Evolutionary conservation across 2,888 invertebrate genomes (phyloP), one percentile per base, ranked within the genome.

Genomic region (Keiferia lycopersicella): DNA sequence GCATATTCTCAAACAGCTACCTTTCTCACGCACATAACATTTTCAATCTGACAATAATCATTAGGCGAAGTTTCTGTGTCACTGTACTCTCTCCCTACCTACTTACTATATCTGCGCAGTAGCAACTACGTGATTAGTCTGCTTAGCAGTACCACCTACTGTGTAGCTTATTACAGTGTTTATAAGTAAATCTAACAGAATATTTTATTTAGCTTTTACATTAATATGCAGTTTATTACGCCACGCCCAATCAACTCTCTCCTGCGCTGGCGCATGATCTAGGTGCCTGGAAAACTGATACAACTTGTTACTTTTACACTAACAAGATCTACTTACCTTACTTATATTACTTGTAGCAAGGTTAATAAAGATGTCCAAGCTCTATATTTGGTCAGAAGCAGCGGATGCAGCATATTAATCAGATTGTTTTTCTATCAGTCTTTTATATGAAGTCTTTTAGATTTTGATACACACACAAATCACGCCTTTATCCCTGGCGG

Each of bases 191-290:
- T 51, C 51, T 16, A 51, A 22, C 10, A 12, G 12, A 51, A 51
- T 51, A 51, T 51, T 51, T 51, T 22, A 51, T 51, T 51, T 51
- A 51, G 22, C 22, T 51, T 51, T 51, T 22, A 51, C 20, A 51
- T 51, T 22, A 51, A 51, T 51, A 51, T 10, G 11, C 6, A 18
- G 2, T 22, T 0, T 8, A 51, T 51, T 51, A 51, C 2, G 18
- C 18, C 51, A 22, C 18, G 22, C 51, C 51, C 22, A 51, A 22
- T 51, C 51, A 51, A 51, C 51, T 51, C 51, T 51, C 51, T 51
- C 51, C 11, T 51, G 20, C 22, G 22, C 11, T 22, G 22, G 22
- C 4, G 51, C 51, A 22, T 51, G 51, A 51, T 51, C 51, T 51
- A 51, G 51, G 18, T 22, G 22, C 22, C 51, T 51, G 6, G 51